Evolutionary conservation across 2,888 invertebrate genomes (phyloP).

Genomic region (Ormyrus nitidulus): DNA sequence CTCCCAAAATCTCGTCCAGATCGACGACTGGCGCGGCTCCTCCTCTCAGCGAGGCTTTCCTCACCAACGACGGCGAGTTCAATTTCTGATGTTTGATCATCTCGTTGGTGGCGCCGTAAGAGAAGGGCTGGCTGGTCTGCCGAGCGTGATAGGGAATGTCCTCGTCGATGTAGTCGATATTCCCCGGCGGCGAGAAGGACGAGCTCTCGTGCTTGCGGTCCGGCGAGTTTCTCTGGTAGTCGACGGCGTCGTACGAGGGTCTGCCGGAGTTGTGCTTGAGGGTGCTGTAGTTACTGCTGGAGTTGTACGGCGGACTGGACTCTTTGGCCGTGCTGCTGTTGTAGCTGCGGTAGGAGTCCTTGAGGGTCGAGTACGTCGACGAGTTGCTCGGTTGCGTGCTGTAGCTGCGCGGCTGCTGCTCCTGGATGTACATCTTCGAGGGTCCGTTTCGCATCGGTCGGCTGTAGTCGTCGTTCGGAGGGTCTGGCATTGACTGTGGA

Average conservation of each 20-base stretch:
- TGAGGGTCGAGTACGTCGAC: slow-evolving; percentile 71
- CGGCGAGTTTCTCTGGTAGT: slow-evolving; percentile 65
- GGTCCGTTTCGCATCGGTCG: slow-evolving; percentile 62
- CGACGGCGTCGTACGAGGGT: slow-evolving; percentile 60
- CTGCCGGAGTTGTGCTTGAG: slow-evolving; percentile 60
- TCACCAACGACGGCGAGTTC: slow-evolving; percentile 89
- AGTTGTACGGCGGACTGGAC: slow-evolving; percentile 68
- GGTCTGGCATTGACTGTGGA: slow-evolving; percentile 72
- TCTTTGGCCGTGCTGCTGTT: slow-evolving; percentile 65
- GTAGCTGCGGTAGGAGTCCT: slow-evolving; percentile 72
- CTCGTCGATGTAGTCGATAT: slow-evolving; percentile 78
- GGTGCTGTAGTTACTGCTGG: slow-evolving; percentile 68
- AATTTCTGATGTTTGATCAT: slow-evolving; percentile 86
- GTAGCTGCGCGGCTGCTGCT: slow-evolving; percentile 68
- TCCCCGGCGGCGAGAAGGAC: slow-evolving; percentile 71
- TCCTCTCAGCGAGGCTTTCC: slow-evolving; percentile 79
- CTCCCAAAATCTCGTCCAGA: slow-evolving; percentile 72
- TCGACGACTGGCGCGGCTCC: slow-evolving; percentile 67
- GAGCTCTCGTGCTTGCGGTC: slow-evolving; percentile 64
- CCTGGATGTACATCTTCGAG: slow-evolving; percentile 69
- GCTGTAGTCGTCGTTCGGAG: slow-evolving; percentile 69
- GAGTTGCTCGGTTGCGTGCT: slow-evolving; percentile 67
- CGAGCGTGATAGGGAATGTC: slow-evolving; percentile 94
- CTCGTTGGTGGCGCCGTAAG: slow-evolving; percentile 86
- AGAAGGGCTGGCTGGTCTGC: slow-evolving; percentile 91